A percentile compares a stretch with the other conserved stretches of the same genome.
Conservation (phyloP, 2,888 invertebrate genomes). For the Entomobrya proxima region DNA sequence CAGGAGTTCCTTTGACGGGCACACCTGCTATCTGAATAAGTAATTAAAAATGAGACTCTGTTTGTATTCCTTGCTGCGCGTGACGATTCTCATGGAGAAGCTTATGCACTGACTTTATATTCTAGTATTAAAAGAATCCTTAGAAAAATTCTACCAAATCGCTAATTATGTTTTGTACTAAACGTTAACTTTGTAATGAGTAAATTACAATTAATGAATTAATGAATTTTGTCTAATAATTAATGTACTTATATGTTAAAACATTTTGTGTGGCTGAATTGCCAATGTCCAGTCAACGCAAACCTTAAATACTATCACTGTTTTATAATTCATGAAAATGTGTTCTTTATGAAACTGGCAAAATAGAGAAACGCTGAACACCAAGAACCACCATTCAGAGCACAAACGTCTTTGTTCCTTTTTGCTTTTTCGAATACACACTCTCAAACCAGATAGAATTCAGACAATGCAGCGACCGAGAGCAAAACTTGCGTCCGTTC, state of each 20-base stretch:
- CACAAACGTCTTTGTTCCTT: neutral
- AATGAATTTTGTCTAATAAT: constrained; percentile 5
- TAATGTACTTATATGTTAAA: neutral
- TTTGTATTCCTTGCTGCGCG: neutral
- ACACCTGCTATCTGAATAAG: no score
- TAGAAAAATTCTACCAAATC: neutral
- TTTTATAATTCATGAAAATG: neutral
- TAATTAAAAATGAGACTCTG: neutral
- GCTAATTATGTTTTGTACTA: constrained; percentile 18
- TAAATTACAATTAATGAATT: constrained; percentile 8
- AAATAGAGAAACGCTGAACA: neutral
- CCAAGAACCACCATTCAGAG: neutral
- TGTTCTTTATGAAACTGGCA: neutral
- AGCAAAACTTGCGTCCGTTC: constrained; percentile 57
- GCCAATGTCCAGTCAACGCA: neutral
- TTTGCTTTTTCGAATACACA: neutral
- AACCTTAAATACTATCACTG: neutral
- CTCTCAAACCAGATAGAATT: neutral
- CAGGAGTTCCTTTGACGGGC: no score
- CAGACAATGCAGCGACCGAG: constrained; percentile 13
- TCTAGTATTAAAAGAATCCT: neutral
- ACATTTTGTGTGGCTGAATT: neutral
- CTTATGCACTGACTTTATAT: neutral
- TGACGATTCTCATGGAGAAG: neutral
- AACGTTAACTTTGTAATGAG: constrained; percentile 27